Evolutionary conservation across 2,888 invertebrate species (phyloP), one percentile per base, ranked within the genome.

Genomic region (Prenolepis imparis): DNA sequence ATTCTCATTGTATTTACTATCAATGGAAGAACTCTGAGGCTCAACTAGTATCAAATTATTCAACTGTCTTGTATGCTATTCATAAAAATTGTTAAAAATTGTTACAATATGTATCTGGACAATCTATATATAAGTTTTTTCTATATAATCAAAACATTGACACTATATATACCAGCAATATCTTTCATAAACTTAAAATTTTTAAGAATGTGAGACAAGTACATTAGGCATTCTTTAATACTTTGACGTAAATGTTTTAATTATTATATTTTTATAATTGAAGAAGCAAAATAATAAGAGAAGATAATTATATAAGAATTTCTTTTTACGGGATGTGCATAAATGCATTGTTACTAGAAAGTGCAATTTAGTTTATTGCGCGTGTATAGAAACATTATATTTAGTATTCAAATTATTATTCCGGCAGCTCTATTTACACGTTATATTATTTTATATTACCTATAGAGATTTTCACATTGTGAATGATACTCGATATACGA

Each of bases 11-110:
- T 61, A 59, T 72, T 80, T 78, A 63, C 32, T 72, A 61, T 61
- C 39, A 24, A 61, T 75, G 12, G 32, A 57, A 28, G 32, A 18
- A 48, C 21, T 73, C 15, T 72, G 21, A 81, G 73, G 52, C 61
- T 74, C 74, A 75, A 81, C 9, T 81, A 73, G 48, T 52, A 64
- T 81, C 41, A 61, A 75, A 75, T 81, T 75, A 61, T 81, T 61
- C 52, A 24, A 75, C 39, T 48, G 24, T 80, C 44, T 80, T 36
- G 72, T 39, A 48, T 48, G 36, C 32, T 67, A 55, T 67, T 74
- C 61, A 67, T 78, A 70, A 78, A 78, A 5, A 55, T 57, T 11
- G n/a, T 21, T 57, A 44, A 32, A 57, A 70, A 44, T 18, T 70
- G 21, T 12, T 78, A 21, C 55, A 68, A n/a, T 68, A 70, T 68